Percentiles rank a stretch among this genome's conserved stretches.
These are phyloP conservation scores for Epizoanthus scotinus DNA, from an alignment of 92 coral and sea anemone genomes.

Conservation along the genomic window DNA sequence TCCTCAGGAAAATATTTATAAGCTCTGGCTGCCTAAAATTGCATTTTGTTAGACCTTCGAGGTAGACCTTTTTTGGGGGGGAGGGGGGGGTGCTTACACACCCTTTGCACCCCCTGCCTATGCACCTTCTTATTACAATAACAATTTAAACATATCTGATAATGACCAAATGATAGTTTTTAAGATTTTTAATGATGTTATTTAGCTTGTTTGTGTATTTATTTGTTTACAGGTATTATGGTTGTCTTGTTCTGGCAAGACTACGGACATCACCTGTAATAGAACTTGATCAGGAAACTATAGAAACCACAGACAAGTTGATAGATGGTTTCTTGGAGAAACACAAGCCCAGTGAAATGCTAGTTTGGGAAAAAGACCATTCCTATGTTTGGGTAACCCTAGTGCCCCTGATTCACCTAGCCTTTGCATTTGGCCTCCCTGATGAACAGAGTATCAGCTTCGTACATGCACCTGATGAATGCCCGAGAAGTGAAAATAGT, in stretches of 20 bases:
- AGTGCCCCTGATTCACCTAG: constrained; percentile 75
- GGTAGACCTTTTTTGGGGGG: no score
- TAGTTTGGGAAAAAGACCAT: constrained; percentile 55
- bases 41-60: no score
- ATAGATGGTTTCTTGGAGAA: constrained; percentile 59
- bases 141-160: no score
- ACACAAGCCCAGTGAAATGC: constrained; percentile 53
- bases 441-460: background rate
- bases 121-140: no score
- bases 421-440: constrained; percentile 67
- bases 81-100: no score
- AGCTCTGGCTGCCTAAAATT: no score
- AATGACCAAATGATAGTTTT: no score
- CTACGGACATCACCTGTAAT: constrained; percentile 61
- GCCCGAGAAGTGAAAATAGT: background rate
- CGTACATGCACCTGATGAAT: background rate
- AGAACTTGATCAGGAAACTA: constrained; percentile 30
- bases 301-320: constrained; percentile 54
- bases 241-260: constrained; percentile 75
- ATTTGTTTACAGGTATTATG: constrained; percentile 62
- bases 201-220: background rate
- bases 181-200: no score
- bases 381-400: constrained; percentile 91
- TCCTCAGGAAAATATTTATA: no score
- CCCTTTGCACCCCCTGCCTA: no score